phyloP scores from a whole-genome alignment of 1,140 invertebrate species.

The Diploscapter pachys region DNA sequence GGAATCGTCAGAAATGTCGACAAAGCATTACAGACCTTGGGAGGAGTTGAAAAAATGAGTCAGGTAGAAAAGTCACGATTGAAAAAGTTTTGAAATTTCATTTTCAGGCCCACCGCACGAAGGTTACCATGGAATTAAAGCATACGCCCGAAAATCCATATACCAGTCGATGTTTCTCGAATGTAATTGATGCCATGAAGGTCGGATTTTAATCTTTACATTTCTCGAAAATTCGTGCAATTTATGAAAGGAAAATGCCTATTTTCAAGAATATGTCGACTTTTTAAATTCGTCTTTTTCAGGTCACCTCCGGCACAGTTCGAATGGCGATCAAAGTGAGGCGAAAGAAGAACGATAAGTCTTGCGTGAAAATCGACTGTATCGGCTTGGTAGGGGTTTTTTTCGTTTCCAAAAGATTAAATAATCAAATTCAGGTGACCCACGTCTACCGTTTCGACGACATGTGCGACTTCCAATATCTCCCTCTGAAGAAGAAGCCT shows the following conservation, averaged over 20 bases:
- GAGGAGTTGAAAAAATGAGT: slow-evolving; percentile 39
- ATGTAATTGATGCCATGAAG: slow-evolving; percentile 41
- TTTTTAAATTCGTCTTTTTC: slow-evolving; percentile 6
- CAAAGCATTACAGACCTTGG: slow-evolving; percentile 48
- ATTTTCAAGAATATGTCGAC: slow-evolving; percentile 3
- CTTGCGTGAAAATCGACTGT: slow-evolving; percentile 25
- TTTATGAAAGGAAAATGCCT: not conserved
- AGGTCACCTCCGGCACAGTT: slow-evolving; percentile 44
- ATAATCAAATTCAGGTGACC: slow-evolving; percentile 34
- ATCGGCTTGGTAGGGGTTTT: slow-evolving; percentile 46
- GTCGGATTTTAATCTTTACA: slow-evolving; percentile 15
- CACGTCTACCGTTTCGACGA: slow-evolving; percentile 43
- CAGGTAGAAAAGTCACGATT: slow-evolving; percentile 27
- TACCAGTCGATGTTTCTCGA: slow-evolving; percentile 24
- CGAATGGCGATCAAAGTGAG: slow-evolving; percentile 48
- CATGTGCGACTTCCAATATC: slow-evolving; percentile 56
- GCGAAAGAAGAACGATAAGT: slow-evolving; percentile 37
- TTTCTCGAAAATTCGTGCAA: not conserved
- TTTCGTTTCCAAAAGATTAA: not conserved
- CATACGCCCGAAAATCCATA: slow-evolving; percentile 50
- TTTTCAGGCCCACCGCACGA: slow-evolving; percentile 42
- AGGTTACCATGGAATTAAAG: slow-evolving; percentile 43
- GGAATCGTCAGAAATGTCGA: slow-evolving; percentile 50
- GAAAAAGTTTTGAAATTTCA: slow-evolving; percentile 16
- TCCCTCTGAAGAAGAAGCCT: slow-evolving; percentile 40